Evolutionary conservation across 92 coral and sea anemone species (phyloP).

Genomic region (Virgularia gustaviana): DNA sequence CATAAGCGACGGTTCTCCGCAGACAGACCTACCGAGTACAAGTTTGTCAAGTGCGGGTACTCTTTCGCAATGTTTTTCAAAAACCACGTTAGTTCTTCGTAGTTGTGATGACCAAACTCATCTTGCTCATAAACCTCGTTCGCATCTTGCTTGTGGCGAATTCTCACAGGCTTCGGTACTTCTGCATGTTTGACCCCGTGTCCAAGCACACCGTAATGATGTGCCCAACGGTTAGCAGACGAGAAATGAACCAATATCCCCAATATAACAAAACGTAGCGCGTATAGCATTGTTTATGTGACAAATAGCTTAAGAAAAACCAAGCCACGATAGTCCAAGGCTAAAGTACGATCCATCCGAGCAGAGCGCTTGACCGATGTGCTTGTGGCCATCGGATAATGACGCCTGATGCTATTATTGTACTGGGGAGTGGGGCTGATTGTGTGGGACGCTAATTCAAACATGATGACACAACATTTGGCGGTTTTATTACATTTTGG

Average conservation of each 20-base stretch:
- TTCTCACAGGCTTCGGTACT: neutral
- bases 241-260: constrained; percentile 3
- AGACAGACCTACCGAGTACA: constrained; percentile 83
- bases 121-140: neutral
- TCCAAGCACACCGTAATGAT: neutral
- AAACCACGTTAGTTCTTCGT: constrained; percentile 98
- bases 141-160: neutral
- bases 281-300: constrained; percentile 10
- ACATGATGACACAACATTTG: constrained; percentile 4
- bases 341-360: neutral
- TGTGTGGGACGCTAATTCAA: constrained; percentile 10
- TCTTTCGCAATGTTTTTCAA: constrained; percentile 76
- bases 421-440: constrained; percentile 10
- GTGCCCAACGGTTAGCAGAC: neutral
- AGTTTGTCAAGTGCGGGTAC: constrained; percentile 60
- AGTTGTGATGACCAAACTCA: constrained; percentile 80
- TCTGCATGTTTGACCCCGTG: neutral
- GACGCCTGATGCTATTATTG: constrained; percentile 35
- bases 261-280: constrained; percentile 5
- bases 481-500: neutral
- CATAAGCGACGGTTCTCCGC: constrained; percentile 92
- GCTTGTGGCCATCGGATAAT: constrained; percentile 32
- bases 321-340: neutral
- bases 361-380: neutral
- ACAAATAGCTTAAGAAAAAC: neutral